Evolutionary conservation across 2,797 vertebrate genomes (phyloP).

Genomic region (Steatocranus sp.): DNA sequence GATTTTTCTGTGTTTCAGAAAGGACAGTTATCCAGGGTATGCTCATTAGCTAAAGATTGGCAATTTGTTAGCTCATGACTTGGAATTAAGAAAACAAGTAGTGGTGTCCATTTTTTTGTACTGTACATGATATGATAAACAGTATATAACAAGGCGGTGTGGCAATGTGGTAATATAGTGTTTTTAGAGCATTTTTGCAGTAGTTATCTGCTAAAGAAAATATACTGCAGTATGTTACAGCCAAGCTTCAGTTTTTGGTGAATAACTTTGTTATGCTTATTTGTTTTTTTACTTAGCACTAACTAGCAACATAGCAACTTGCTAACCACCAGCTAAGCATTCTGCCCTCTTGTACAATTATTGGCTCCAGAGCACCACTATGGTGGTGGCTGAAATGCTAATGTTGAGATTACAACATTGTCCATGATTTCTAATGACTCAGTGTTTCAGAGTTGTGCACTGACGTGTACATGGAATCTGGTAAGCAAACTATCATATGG

Average conservation of each 20-base stretch:
- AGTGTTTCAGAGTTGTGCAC: neutral
- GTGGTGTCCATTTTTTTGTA: neutral
- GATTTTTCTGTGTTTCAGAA: neutral
- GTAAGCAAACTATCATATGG: neutral
- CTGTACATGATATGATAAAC: neutral
- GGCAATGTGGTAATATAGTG: neutral
- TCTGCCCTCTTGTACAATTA: neutral
- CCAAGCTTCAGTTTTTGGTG: neutral
- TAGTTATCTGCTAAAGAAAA: neutral
- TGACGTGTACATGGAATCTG: neutral
- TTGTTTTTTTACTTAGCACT: neutral
- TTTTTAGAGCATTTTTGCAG: neutral
- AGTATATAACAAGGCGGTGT: neutral
- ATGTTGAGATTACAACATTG: neutral
- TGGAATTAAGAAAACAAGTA: neutral
- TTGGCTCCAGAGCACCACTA: neutral
- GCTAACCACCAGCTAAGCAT: neutral
- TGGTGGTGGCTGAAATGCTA: neutral
- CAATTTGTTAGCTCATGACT: neutral
- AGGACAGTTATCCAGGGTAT: neutral
- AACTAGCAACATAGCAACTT: neutral
- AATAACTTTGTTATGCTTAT: neutral
- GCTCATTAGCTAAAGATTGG: neutral
- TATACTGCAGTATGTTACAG: neutral
- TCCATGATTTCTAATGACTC: neutral